These are phyloP conservation scores for Drosophila seclusa DNA, from an alignment of 2,888 invertebrate species.

Conservation along the genomic window DNA sequence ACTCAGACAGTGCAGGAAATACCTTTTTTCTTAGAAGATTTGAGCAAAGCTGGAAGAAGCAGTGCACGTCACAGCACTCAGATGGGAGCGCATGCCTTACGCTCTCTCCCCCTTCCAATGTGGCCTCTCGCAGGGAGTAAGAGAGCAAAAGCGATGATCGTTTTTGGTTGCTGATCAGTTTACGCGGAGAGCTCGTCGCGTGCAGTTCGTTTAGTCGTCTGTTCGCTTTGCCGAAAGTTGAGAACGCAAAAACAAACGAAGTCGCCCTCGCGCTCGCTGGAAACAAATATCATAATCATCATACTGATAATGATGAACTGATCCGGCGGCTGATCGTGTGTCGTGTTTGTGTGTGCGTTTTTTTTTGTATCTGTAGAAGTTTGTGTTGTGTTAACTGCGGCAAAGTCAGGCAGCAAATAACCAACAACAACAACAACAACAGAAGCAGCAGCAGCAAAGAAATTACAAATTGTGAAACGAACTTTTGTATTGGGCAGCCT, in stretches of 20 bases:
- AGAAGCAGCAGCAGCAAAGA: constrained; percentile 44
- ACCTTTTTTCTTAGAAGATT: constrained; percentile 37
- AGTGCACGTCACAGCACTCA: background rate
- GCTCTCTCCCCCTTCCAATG: constrained; percentile 20
- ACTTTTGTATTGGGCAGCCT: constrained; percentile 45
- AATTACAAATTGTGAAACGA: constrained; percentile 55
- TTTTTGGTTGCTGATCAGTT: constrained; percentile 49
- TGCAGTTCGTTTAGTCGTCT: constrained; percentile 47
- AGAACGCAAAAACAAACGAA: constrained; percentile 45
- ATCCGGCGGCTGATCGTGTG: constrained; percentile 65
- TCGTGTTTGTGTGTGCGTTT: constrained; percentile 22
- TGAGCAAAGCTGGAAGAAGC: constrained; percentile 43
- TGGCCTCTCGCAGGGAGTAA: constrained; percentile 20
- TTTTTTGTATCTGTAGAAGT: constrained; percentile 19
- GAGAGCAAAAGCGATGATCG: constrained; percentile 21
- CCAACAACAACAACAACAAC: constrained; percentile 19
- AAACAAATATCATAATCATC: constrained; percentile 27
- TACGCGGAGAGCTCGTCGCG: constrained; percentile 63
- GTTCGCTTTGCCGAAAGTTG: constrained; percentile 64
- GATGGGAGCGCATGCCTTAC: constrained; percentile 3
- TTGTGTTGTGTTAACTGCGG: constrained; percentile 60
- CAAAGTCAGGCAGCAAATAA: constrained; percentile 45
- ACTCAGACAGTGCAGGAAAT: constrained; percentile 18
- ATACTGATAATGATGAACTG: constrained; percentile 58
- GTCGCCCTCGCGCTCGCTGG: constrained; percentile 52